These are phyloP conservation scores for Cephus spinipes DNA, from an alignment of 2,888 invertebrate genomes.

Conservation along the genomic window DNA sequence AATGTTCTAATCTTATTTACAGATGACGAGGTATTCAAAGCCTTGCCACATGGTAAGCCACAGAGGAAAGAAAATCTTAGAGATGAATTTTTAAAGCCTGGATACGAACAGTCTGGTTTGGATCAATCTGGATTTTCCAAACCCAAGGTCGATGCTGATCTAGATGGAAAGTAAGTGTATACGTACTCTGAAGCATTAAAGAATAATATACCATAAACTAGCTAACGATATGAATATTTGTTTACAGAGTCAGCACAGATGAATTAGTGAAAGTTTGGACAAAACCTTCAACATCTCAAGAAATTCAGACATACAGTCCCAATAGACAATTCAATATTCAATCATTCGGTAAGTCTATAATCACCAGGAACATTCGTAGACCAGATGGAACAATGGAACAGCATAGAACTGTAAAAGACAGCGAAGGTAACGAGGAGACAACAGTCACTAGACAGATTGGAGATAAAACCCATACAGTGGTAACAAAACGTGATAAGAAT, in stretches of 20 bases:
- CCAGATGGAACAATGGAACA: conserved; percentile 73
- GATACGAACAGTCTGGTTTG: conserved; percentile 53
- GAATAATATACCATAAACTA: not conserved
- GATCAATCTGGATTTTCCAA: conserved; percentile 28
- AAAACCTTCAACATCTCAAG: conserved; percentile 51
- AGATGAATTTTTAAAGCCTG: conserved; percentile 71
- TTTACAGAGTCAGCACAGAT: conserved; percentile 45
- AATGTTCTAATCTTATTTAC: not conserved
- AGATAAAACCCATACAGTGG: conserved; percentile 55
- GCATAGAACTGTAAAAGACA: conserved; percentile 70
- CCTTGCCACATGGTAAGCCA: conserved; percentile 18
- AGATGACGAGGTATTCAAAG: conserved; percentile 21
- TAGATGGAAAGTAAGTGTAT: conserved; percentile 70
- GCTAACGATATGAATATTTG: not conserved
- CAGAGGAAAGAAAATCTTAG: conserved; percentile 58
- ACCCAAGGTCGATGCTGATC: conserved; percentile 66
- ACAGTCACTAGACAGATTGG: conserved; percentile 67
- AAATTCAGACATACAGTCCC: conserved; percentile 52
- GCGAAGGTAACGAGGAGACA: conserved; percentile 72
- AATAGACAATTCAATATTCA: conserved; percentile 23
- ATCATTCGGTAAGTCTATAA: conserved; percentile 69
- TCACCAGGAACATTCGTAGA: conserved; percentile 69
- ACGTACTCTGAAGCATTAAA: not conserved
- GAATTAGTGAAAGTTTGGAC: conserved; percentile 53
- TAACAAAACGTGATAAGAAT: conserved; percentile 51